phyloP scores from a whole-genome alignment of 2,888 invertebrate genomes.

The Megamerina dolium region DNA sequence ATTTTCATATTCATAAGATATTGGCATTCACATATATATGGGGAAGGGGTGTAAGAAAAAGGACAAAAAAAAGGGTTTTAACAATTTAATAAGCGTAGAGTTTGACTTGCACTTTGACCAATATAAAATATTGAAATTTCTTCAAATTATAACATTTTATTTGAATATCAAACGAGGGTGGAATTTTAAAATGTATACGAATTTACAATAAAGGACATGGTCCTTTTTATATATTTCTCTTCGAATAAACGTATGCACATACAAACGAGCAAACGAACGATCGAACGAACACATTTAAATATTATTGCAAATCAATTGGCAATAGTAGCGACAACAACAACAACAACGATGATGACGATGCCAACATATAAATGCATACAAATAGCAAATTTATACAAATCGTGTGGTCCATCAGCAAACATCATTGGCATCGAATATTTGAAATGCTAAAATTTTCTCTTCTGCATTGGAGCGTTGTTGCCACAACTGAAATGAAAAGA shows the following conservation, averaged over 20 bases:
- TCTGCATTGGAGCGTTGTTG: too few species aligned
- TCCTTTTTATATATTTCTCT: too few species aligned
- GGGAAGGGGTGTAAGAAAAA: too few species aligned
- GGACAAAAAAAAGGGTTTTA: too few species aligned
- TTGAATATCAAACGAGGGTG: slow-evolving; percentile 29
- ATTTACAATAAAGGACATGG: too few species aligned
- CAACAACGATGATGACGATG: slow-evolving; percentile 5
- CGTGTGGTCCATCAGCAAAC: slow-evolving; percentile 3
- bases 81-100: too few species aligned
- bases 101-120: too few species aligned
- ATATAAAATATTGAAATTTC: too few species aligned
- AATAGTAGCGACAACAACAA: slow-evolving; percentile 5
- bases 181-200: slow-evolving; percentile 28
- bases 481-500: slow-evolving; percentile 37
- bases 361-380: slow-evolving; percentile 35
- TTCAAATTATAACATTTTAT: too few species aligned
- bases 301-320: slow-evolving; percentile 42
- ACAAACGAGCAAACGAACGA: not conserved
- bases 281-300: slow-evolving; percentile 29
- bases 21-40: too few species aligned
- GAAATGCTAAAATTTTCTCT: slow-evolving; percentile 17
- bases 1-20: too few species aligned
- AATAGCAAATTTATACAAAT: slow-evolving; percentile 28
- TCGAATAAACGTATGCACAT: slow-evolving; percentile 2
- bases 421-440: too few species aligned